Evolutionary conservation across 1,140 invertebrate genomes (phyloP).

Genomic region (Archivesica marissinica): DNA sequence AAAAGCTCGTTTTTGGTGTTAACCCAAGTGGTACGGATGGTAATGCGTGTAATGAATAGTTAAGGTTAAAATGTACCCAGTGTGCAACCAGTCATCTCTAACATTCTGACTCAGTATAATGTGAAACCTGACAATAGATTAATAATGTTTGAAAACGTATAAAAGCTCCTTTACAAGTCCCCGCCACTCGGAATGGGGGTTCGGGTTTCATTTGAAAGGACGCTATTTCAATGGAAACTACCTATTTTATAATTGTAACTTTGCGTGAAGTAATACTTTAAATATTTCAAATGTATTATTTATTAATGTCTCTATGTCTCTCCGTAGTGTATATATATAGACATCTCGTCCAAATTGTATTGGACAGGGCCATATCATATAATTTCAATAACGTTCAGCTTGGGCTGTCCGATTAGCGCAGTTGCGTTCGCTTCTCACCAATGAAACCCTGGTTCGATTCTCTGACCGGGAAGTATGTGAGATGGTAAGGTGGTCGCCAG

Average conservation of each 20-base stretch:
- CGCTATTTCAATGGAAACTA: neutral
- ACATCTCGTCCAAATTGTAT: no score
- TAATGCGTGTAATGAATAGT: conserved; percentile 15
- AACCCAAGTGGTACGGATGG: conserved; percentile 8
- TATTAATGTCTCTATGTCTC: conserved; percentile 10
- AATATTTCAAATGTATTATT: conserved; percentile 8
- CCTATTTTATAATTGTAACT: neutral
- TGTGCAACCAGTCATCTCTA: neutral
- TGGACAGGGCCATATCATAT: no score
- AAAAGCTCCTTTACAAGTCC: neutral
- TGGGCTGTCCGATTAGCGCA: no score
- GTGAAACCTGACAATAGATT: conserved; percentile 17
- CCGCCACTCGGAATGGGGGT: neutral
- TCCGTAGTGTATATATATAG: no score
- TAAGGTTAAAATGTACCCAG: conserved; percentile 15
- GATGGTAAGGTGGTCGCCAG: no score
- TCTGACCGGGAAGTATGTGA: no score
- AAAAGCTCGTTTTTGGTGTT: conserved; percentile 7
- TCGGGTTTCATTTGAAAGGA: conserved; percentile 13
- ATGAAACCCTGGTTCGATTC: neutral
- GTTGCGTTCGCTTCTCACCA: neutral
- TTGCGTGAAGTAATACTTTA: conserved; percentile 19
- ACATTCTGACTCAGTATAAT: conserved; percentile 26
- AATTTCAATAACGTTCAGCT: no score
- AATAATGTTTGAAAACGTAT: neutral